Evolutionary conservation across 92 coral and sea anemone species (phyloP), one percentile per base, ranked within the genome.

Genomic region (Zoanthus sociatus): DNA sequence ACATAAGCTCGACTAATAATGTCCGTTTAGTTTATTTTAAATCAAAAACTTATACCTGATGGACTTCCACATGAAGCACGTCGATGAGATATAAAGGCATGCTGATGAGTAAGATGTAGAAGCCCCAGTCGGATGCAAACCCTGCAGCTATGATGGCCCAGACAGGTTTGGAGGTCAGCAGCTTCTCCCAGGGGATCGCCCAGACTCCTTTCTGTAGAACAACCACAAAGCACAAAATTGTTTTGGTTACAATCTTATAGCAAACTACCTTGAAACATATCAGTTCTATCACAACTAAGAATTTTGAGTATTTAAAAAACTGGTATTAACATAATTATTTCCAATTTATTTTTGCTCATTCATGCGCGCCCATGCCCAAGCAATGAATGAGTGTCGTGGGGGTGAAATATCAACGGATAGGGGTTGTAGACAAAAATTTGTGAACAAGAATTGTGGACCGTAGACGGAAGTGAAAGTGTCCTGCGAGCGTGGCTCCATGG

Each of bases 81-180:
- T 97, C 99, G 42, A 97, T 79, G 45, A 97, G 94, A 71, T 92
- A 97, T 58, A 77, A 88, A 3, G 99, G 99, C 86, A 97, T 92
- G 32, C 98, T 92, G 42, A 97, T 97, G 5, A 97, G 97, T 71
- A 97, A 84, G 33, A 94, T 92, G 67, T 97, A 97, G 79, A 97
- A 95, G 0, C 98, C 95, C 99, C 99, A 97, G 84, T 97, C 99
- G 61, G 94, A 79, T 3, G 97, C 93, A 79, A 97, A 95, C 73
- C 94, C 94, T 3, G 97, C 99, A 15, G 96, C 95, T 12, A 95
- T 83, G 71, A 95, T 95, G 70, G 93, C 96, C 96, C 93, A 95
- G 42, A 94, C 98, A 3, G 98, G 96, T 75, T 79, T 91, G 30
- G 98, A 95, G 54, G 83, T 78, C 47, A 93, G 77, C 11, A 95